Percentiles rank a stretch among this genome's conserved stretches.
Conservation (phyloP, 1,140 invertebrate species). For the Camponotus pennsylvanicus region DNA sequence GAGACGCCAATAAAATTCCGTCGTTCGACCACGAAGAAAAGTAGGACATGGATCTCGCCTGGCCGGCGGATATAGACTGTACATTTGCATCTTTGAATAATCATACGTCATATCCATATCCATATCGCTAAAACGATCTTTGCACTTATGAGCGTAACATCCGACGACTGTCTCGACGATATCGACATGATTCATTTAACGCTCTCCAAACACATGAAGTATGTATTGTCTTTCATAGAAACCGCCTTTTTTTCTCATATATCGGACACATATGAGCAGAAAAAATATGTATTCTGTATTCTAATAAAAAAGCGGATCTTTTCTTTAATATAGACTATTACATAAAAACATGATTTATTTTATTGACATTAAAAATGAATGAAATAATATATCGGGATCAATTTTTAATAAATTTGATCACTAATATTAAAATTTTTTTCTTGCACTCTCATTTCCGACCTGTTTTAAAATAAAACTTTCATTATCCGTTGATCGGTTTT, state of each 20-base stretch:
- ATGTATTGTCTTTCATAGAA: neutral
- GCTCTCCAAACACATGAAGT: neutral
- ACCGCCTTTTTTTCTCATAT: neutral
- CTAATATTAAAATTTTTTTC: too few species aligned
- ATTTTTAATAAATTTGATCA: too few species aligned
- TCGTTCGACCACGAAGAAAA: constrained; percentile 47
- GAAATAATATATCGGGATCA: too few species aligned
- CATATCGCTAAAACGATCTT: constrained; percentile 22
- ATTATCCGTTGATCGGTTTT: too few species aligned
- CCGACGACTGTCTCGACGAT: constrained; percentile 9
- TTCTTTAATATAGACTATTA: neutral
- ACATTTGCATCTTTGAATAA: constrained; percentile 67
- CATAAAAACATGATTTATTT: too few species aligned
- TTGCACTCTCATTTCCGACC: too few species aligned
- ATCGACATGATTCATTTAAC: constrained; percentile 11
- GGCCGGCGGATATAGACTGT: constrained; percentile 39
- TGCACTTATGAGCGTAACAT: constrained; percentile 6
- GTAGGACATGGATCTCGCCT: constrained; percentile 53
- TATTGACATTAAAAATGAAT: too few species aligned
- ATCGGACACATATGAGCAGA: neutral
- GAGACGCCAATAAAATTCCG: constrained; percentile 54
- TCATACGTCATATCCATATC: constrained; percentile 44
- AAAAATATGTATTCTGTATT: neutral
- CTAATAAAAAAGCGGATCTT: neutral
- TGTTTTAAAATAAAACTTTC: too few species aligned